Base-by-base conservation (phyloP, 2,888 invertebrate genomes). In the Rhagium mordax region DNA sequence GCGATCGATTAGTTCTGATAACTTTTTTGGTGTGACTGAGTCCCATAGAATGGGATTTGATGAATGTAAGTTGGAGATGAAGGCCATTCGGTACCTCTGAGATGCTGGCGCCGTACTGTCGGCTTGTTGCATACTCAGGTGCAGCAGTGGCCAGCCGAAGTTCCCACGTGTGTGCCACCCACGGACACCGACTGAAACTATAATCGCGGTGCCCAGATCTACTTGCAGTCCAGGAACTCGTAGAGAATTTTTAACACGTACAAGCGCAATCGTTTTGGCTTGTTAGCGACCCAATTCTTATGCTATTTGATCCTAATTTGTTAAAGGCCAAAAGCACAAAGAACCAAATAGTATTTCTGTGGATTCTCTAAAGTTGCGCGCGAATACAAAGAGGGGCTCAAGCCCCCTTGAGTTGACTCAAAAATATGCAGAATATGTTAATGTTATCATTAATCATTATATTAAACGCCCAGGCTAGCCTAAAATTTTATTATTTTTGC, bases 81-180 rank as follows among this genome's bases (percentile, higher is more conserved):
- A 78, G 79, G 78, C 75, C 79, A 74, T 77, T 70, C 68, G 66
- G 71, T 68, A 70, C 57, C 41, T 68, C 65, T 67, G 76, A 74
- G 74, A 74, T 68, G 66, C 48, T 89, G 91, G 91, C 91, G 91
- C 91, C 91, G 89, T 87, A 86, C 87, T 89, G 91, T 89, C 91
- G 91, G 90, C 87, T 87, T 86, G 89, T 90, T 89, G 90, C 91
- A 91, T 91, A 91, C 91, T 91, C 91, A 91, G 91, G 91, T 91
- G 91, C 90, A 90, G 90, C 89, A 87, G 89, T 89, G 90, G 89
- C 75, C 89, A 89, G 89, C 76, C 80, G 78, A 77, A 82, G 84
- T 86, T 87, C 86, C 86, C 86, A 86, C 85, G 85, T 86, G 85
- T 84, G 82, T 81, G 78, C 85, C 83, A 85, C 84, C 84, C 84